phyloP scores from a whole-genome alignment of 2,113 vertebrate species.

The Mustela lutreola region DNA sequence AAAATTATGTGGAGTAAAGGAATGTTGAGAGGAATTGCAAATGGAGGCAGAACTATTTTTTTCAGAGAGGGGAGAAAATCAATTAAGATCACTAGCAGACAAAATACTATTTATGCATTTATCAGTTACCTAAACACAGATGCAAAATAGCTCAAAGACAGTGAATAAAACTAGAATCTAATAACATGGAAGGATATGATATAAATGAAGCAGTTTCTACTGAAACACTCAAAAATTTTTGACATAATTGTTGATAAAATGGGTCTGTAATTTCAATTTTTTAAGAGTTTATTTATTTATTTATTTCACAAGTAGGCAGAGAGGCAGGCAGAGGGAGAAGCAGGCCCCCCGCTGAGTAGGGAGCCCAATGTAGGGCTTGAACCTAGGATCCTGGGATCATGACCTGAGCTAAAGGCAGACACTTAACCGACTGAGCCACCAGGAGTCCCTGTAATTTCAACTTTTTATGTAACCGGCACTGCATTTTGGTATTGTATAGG shows the following conservation, averaged over 20 bases:
- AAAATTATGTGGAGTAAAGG: not conserved
- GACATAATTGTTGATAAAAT: not conserved
- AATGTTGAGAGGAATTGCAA: not conserved
- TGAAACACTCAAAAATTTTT: not conserved
- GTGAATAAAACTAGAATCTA: not conserved
- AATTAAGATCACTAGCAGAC: not conserved
- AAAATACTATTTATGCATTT: not conserved
- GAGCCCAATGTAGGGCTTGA: no score
- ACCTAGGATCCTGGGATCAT: no score
- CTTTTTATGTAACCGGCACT: not conserved
- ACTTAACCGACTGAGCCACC: no score
- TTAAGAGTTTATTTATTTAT: no score
- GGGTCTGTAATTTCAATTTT: not conserved
- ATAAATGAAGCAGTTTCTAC: not conserved
- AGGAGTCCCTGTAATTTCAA: not conserved
- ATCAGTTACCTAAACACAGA: not conserved
- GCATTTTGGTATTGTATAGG: not conserved
- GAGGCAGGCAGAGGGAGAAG: no score
- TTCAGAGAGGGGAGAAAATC: not conserved
- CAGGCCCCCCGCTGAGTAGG: no score
- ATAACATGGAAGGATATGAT: not conserved
- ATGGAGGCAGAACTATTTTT: not conserved
- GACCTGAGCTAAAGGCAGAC: no score
- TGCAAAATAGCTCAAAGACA: constrained; percentile 13
- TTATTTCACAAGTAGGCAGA: no score